Conservation (phyloP, 2,113 vertebrate species). For the Tautogolabrus adspersus region DNA sequence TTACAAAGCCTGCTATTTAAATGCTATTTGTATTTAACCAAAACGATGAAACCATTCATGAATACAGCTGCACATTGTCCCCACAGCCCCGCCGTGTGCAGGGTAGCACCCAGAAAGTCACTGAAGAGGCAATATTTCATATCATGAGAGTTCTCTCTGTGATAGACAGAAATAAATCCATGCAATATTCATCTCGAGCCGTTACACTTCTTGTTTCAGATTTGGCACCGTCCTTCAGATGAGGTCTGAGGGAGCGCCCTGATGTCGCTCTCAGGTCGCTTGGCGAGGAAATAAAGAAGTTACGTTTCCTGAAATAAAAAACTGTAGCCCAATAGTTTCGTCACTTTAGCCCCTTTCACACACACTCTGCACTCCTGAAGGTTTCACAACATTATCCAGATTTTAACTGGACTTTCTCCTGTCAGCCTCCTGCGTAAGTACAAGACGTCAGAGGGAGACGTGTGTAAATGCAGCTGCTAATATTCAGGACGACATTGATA, state of each 20-base stretch:
- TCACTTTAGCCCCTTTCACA: slow-evolving; percentile 8
- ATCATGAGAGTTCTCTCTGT: slow-evolving; percentile 73
- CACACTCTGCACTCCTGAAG: too few relatives aligned
- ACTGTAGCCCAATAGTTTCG: slow-evolving; percentile 46
- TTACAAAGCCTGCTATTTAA: slow-evolving; percentile 81
- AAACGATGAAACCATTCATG: slow-evolving; percentile 73
- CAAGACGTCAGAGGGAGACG: too few relatives aligned
- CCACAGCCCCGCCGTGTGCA: slow-evolving; percentile 72
- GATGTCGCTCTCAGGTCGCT: slow-evolving; percentile 63
- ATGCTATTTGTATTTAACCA: slow-evolving; percentile 54
- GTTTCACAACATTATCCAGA: too few relatives aligned
- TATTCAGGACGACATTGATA: too few relatives aligned
- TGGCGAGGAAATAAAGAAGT: slow-evolving; percentile 42
- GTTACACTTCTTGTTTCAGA: slow-evolving; percentile 59
- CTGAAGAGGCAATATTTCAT: slow-evolving; percentile 74
- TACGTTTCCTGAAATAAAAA: slow-evolving; percentile 49
- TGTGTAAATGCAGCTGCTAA: too few relatives aligned
- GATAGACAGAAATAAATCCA: slow-evolving; percentile 78
- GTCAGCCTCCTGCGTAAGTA: too few relatives aligned
- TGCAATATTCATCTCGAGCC: slow-evolving; percentile 78
- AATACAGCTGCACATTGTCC: slow-evolving; percentile 78
- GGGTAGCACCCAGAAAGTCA: slow-evolving; percentile 77
- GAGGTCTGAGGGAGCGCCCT: slow-evolving; percentile 66
- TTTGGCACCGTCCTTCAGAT: slow-evolving; percentile 76
- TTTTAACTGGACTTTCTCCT: too few relatives aligned